Evolutionary conservation across 2,888 invertebrate genomes (phyloP), one percentile per base, ranked within the genome.

Genomic region (Drosophila paramelanica): DNA sequence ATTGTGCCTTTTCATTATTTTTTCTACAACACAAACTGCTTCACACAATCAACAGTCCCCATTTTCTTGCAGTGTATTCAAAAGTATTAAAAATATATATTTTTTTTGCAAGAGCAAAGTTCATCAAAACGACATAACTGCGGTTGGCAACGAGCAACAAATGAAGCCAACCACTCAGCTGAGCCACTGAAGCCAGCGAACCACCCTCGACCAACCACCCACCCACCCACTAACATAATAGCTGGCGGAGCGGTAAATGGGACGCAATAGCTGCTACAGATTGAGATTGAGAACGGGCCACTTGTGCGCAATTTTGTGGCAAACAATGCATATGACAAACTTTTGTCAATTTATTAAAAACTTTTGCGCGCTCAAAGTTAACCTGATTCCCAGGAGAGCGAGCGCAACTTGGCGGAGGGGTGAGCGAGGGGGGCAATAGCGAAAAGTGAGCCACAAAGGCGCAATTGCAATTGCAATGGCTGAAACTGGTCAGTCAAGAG

Each of bases 321-420:
- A 68, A 86, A 84, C 83, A 84, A 84, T 89, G 89, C 84, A 89
- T 85, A 89, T 85, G 85, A 89, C 89, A 85, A 85, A 85, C 86
- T 85, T 85, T 85, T 89, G 88, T 89, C 85, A 88, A 85, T 85
- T 89, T 85, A 85, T 89, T 85, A 85, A 82, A 88, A 88, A 89
- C 59, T 82, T 79, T 88, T 74, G 68, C 64, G 51, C 64, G 47
- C 31, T 33, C 66, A 67, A 77, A 73, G 80, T 77, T 88, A 89
- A 90, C 88, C 88, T 84, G 81, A 79, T 88, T 88, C 90, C 88
- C 90, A 88, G 73, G 79, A 67, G 89, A 68, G 74, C 23, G 68
- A 47, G 50, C 46, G 17, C 14, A 31, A 72, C 45, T 52, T 52
- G 8, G 39, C 13, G 41, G 51, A 14, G 17, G 39, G 17, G 38